These are phyloP conservation scores for Atrina japonica DNA, from an alignment of 2,888 invertebrate species.

Conservation along the genomic window DNA sequence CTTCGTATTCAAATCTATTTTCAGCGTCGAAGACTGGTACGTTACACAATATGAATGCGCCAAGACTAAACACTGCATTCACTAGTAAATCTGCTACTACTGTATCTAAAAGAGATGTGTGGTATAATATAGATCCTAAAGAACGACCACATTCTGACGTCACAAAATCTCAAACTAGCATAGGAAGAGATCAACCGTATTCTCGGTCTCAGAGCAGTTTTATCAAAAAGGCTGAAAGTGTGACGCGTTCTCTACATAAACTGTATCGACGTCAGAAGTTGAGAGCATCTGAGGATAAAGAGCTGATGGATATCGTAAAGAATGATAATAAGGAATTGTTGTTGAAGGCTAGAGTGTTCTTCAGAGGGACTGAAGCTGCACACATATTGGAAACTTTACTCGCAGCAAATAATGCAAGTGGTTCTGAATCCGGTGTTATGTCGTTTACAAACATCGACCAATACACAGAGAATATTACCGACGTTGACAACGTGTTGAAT, in stretches of 20 bases:
- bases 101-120: neutral
- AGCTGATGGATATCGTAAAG: conserved; percentile 48
- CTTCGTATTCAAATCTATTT: neutral
- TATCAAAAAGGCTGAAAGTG: conserved; percentile 41
- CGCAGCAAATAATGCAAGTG: conserved; percentile 29
- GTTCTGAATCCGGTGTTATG: neutral
- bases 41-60: neutral
- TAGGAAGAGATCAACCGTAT: neutral
- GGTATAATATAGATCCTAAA: neutral
- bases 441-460: neutral
- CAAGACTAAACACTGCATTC: conserved; percentile 1
- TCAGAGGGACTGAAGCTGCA: conserved; percentile 49
- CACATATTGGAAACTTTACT: conserved; percentile 40
- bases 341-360: conserved; percentile 53
- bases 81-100: conserved; percentile 3
- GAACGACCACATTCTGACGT: neutral
- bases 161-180: neutral
- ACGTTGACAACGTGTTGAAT: too few relatives aligned
- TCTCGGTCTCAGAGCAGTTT: conserved; percentile 14
- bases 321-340: conserved; percentile 52
- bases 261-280: conserved; percentile 50
- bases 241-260: conserved; percentile 52
- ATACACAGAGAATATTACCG: neutral
- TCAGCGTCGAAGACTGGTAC: neutral
- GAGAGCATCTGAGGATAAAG: conserved; percentile 42